Evolutionary conservation across 2,797 vertebrate genomes (phyloP).

Genomic region (Sebastes diaconus): DNA sequence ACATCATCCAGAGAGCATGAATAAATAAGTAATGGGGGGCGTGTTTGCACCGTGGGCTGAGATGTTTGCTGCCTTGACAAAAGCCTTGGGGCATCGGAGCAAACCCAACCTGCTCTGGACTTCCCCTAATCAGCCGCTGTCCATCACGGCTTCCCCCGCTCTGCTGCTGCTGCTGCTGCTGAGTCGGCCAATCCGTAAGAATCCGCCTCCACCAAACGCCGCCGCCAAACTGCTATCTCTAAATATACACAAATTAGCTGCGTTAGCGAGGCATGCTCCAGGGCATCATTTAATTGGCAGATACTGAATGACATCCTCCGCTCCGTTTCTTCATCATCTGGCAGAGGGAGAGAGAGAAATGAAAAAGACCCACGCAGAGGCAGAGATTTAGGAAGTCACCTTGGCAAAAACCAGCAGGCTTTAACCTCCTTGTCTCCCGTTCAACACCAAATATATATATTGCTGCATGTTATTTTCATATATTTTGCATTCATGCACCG

Average conservation of each 20-base stretch:
- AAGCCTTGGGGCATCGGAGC: conserved; percentile 68
- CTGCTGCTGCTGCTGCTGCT: conserved; percentile 42
- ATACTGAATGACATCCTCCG: conserved; percentile 52
- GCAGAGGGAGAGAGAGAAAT: conserved; percentile 24
- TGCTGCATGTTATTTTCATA: neutral
- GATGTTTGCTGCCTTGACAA: conserved; percentile 69
- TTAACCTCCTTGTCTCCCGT: conserved; percentile 24
- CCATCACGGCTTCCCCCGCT: conserved; percentile 62
- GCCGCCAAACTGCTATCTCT: conserved; percentile 40
- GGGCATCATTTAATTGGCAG: conserved; percentile 79
- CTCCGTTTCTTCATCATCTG: conserved; percentile 30
- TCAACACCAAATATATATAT: too few relatives aligned
- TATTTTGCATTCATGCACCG: conserved; percentile 1
- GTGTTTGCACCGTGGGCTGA: conserved; percentile 50
- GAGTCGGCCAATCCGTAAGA: conserved; percentile 29
- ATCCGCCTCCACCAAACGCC: conserved; percentile 5
- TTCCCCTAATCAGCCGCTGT: conserved; percentile 78
- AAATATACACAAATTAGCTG: conserved; percentile 73
- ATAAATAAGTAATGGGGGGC: conserved; percentile 70
- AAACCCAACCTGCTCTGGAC: conserved; percentile 59
- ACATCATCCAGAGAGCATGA: conserved; percentile 49
- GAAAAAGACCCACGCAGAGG: conserved; percentile 12
- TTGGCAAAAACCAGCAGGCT: conserved; percentile 22
- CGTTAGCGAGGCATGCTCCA: conserved; percentile 62
- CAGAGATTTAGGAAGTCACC: conserved; percentile 48